Evolutionary conservation across 2,113 vertebrate species (phyloP).

Genomic region (Sylvietta virens): DNA sequence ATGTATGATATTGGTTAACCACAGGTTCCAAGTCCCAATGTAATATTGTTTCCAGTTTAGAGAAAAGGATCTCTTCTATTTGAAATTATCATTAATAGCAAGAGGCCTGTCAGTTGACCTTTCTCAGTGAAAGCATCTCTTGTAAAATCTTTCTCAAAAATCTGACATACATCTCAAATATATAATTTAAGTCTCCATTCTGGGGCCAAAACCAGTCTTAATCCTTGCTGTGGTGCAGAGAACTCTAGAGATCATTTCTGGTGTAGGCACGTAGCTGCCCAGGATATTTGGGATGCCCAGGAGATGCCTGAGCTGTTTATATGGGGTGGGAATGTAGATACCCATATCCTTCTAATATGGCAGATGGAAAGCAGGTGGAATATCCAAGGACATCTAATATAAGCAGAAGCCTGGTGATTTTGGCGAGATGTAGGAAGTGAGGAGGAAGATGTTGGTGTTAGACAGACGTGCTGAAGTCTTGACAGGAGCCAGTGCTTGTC

Average conservation of each 20-base stretch:
- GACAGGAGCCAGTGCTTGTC: background rate
- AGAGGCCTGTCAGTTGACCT: background rate
- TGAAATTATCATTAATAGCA: background rate
- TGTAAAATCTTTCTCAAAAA: background rate
- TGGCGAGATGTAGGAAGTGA: background rate
- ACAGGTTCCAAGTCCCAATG: background rate
- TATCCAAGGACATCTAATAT: background rate
- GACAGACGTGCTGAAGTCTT: constrained; percentile 5
- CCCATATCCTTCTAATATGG: background rate
- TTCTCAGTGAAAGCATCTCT: background rate
- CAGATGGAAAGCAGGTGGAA: background rate
- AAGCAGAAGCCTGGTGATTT: background rate
- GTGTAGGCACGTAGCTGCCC: background rate
- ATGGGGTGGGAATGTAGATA: background rate
- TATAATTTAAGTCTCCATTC: background rate
- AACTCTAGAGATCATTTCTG: background rate
- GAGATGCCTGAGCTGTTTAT: background rate
- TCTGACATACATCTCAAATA: background rate
- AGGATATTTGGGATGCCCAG: background rate
- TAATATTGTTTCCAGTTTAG: background rate
- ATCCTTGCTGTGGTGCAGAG: background rate
- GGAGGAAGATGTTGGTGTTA: constrained; percentile 4
- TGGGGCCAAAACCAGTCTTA: background rate
- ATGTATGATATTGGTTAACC: background rate
- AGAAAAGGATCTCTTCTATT: background rate